Evolutionary conservation across 2,888 invertebrate species (phyloP), one percentile per base, ranked within the genome.

Genomic region (Hemistola chrysoprasaria): DNA sequence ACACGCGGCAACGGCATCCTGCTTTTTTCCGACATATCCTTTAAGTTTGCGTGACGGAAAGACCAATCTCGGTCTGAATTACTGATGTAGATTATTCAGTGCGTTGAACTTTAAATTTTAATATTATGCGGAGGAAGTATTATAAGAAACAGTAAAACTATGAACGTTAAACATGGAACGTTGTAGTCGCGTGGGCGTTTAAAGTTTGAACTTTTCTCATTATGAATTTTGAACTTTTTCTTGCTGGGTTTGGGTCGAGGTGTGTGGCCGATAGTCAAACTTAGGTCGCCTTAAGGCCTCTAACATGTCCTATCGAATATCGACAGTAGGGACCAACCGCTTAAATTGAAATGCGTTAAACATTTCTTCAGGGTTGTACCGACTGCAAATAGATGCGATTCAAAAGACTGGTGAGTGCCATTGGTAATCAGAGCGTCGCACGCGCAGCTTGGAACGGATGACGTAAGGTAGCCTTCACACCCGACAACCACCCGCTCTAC

Each of bases 401-500:
- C 35, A 35, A 42, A 47, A 47, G 47, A 44, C 47, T 50, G 44
- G 40, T 27, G 43, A 49, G 63, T 65, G 71, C 57, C 62, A 69
- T 66, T 70, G 69, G 64, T 71, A 78, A 87, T 74, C 71, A 82
- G 87, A 85, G 83, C 86, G 77, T 61, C 68, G 71, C 82, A 63
- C 47, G 70, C 83, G 74, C 65, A 62, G 61, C 50, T 62, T 75
- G 83, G 76, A 83, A 86, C 85, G 73, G 52, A 40, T 84, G 79
- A 85, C 71, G 86, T 81, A 84, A 85, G 48, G 51, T 65, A 78
- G 75, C 80, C 83, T 81, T 84, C 81, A 78, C 75, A 78, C 71
- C 59, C 55, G 52, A 51, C 61, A 54, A 40, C 45, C 61, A 59
- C 51, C 52, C 41, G 53, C 8, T 43, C 43, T 34, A 23, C 20